These are phyloP conservation scores for Nomada lathburiana DNA, from an alignment of 2,888 invertebrate species.

Conservation along the genomic window DNA sequence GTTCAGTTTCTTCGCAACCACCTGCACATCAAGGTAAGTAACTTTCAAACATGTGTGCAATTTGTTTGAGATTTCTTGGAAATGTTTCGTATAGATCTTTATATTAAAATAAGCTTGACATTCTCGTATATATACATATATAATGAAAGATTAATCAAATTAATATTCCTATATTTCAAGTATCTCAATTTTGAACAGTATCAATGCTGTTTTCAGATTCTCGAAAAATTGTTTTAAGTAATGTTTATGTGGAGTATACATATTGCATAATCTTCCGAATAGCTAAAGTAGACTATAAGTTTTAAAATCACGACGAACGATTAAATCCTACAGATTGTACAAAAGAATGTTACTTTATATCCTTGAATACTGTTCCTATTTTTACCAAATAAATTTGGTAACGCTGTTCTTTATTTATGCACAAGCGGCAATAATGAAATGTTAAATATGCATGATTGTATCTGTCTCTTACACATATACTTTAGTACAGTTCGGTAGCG, in stretches of 20 bases:
- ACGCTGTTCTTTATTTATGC: slow-evolving; percentile 23
- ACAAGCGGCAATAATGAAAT: slow-evolving; percentile 28
- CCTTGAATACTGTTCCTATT: slow-evolving; percentile 11
- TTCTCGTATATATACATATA: neutral
- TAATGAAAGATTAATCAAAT: neutral
- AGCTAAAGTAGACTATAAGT: neutral
- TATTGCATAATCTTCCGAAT: neutral
- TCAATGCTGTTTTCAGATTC: neutral
- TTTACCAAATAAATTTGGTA: slow-evolving; percentile 12
- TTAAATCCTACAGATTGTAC: neutral
- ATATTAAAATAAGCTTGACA: neutral
- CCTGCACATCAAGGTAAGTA: slow-evolving; percentile 81
- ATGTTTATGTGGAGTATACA: neutral
- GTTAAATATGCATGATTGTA: slow-evolving; percentile 62
- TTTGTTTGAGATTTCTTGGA: slow-evolving; percentile 3
- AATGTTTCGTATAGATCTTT: slow-evolving; percentile 2
- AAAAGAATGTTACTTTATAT: neutral
- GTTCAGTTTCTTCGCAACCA: slow-evolving; percentile 78
- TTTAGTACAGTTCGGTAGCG: slow-evolving; percentile 55
- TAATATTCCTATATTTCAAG: neutral
- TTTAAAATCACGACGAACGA: neutral
- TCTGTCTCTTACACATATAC: slow-evolving; percentile 48
- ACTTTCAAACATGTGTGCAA: slow-evolving; percentile 12
- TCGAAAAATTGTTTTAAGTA: too few relatives aligned
- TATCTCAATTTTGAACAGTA: neutral